Base-by-base conservation (phyloP, 2,888 invertebrate genomes). In the Aphidius colemani region DNA sequence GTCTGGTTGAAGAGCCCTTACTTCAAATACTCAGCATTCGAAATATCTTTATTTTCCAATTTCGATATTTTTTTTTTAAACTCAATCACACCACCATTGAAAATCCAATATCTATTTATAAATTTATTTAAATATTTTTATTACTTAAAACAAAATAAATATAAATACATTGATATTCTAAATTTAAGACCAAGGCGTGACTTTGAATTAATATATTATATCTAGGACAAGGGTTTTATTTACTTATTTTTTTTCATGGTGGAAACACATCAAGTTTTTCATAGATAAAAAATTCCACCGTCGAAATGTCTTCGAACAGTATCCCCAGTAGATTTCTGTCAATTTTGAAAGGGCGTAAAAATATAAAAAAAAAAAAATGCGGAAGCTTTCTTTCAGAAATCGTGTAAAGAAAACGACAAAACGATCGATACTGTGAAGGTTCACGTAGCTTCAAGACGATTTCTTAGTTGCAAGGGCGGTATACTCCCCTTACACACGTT, bases 371-470 rank as follows among this genome's bases (percentile, higher is more conserved):
- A 45, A 10, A 59, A 57, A 51, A 43, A 50, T 13, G 41, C 59
- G 61, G 65, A 62, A 59, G 66, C 44, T 63, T 56, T 57, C 60
- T 50, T 64, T 62, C 41, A 61, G 70, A 71, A 75, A 71, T 73
- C 69, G 71, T 69, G 70, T 61, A 66, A 66, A 67, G 69, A 68
- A 68, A 66, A 45, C 41, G 8, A 56, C 5, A 5, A 30, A 40
- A 68, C 72, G 78, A 79, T 80, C 80, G 78, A 80, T 80, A 78
- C 73, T 71, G 30, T 30, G 30, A 30, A 30, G 30, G 30, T 30
- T 30, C 30, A 30, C 30, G 30, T 30, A 30, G 30, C 30, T 71
- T 72, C 74, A 78, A 79, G 79, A 80, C 78, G 79, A 79, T 79
- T 79, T 79, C 77, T 77, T 71, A 66, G 75, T 75, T 69, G 67